phyloP scores from a whole-genome alignment of 2,797 vertebrate species.

The Adelosebastes latens region DNA sequence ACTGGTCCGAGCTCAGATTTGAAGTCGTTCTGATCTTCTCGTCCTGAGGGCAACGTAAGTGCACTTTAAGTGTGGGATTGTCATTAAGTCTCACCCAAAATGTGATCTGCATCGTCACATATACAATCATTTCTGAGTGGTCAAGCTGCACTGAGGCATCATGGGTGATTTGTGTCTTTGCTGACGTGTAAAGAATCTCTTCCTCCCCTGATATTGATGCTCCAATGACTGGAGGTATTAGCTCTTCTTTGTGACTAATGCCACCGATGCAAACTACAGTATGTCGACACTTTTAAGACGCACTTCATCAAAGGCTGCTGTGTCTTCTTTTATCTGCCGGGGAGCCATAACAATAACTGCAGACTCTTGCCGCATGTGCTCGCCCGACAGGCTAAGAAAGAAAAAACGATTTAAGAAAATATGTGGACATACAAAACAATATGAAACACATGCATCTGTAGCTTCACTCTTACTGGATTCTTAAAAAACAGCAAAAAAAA shows the following conservation, averaged over 20 bases:
- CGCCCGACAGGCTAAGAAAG: conserved; percentile 49
- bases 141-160: conserved; percentile 39
- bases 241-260: conserved; percentile 39
- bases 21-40: conserved; percentile 17
- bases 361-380: conserved; percentile 48
- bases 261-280: conserved; percentile 35
- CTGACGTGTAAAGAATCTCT: conserved; percentile 14
- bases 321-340: conserved; percentile 43
- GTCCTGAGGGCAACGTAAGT: conserved; percentile 51
- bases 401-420: conserved; percentile 54
- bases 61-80: conserved; percentile 49
- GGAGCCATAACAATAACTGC: conserved; percentile 52
- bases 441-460: conserved; percentile 71
- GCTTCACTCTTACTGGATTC: conserved; percentile 59
- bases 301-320: conserved; percentile 40
- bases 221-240: conserved; percentile 43
- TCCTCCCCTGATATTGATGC: conserved; percentile 14
- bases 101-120: conserved; percentile 24
- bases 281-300: conserved; percentile 46
- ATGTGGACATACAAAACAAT: conserved; percentile 69
- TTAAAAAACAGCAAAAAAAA: conserved; percentile 13
- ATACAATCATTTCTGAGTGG: conserved; percentile 54
- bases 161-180: conserved; percentile 13
- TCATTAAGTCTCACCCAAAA: conserved; percentile 27
- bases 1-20: conserved; percentile 59